Evolutionary conservation across 2,888 invertebrate genomes (phyloP).

Genomic region (Pollenia labialis): DNA sequence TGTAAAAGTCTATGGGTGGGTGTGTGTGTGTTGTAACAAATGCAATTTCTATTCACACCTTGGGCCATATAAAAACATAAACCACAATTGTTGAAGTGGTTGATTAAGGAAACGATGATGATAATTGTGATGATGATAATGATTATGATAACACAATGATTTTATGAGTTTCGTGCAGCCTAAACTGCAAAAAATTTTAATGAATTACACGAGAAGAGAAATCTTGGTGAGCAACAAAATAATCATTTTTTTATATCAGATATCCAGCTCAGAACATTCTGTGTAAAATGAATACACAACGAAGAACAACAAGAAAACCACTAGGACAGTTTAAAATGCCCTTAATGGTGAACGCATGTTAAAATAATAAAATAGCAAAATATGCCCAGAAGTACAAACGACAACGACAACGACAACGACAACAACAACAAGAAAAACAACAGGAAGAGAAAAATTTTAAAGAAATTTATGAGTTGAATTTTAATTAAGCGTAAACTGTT

Average conservation of each 20-base stretch:
- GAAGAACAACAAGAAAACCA: neutral
- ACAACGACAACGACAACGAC: too few relatives aligned
- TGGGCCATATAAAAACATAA: conserved; percentile 43
- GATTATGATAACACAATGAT: neutral
- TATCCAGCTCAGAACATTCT: neutral
- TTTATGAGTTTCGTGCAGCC: neutral
- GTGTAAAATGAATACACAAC: conserved; percentile 16
- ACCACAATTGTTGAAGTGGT: conserved; percentile 6
- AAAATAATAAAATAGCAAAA: conserved; percentile 22
- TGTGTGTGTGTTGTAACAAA: conserved; percentile 26
- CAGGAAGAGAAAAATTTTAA: neutral
- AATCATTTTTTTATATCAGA: conserved; percentile 4
- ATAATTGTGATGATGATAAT: neutral
- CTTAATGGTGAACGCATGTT: conserved; percentile 32
- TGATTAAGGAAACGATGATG: conserved; percentile 2
- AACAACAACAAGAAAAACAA: neutral
- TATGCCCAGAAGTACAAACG: conserved; percentile 1
- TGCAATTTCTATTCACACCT: conserved; percentile 62
- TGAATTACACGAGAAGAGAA: conserved; percentile 1
- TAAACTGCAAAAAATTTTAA: neutral
- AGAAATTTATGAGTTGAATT: neutral
- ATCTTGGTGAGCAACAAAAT: conserved; percentile 1
- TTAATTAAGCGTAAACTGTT: neutral
- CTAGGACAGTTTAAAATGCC: conserved; percentile 18
- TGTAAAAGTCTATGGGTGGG: neutral